These are phyloP conservation scores for Plectus sambesii DNA, from an alignment of 1,140 invertebrate genomes.

Conservation along the genomic window DNA sequence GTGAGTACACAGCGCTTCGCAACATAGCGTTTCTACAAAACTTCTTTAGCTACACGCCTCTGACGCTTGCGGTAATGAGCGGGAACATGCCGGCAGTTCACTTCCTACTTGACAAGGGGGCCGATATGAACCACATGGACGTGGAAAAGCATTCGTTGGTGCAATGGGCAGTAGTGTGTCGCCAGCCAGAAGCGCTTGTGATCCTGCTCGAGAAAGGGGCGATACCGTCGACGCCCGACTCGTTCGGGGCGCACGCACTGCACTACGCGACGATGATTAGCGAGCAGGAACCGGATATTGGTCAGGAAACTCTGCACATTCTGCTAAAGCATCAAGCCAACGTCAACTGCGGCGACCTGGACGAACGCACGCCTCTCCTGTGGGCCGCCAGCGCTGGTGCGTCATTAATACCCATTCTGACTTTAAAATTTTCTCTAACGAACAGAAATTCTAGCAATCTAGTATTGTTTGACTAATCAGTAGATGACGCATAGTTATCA, in stretches of 20 bases:
- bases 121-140: conserved; percentile 74
- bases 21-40: too few species aligned
- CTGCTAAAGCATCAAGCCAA: conserved; percentile 65
- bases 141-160: conserved; percentile 87
- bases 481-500: too few species aligned
- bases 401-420: conserved; percentile 2
- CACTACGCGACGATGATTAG: conserved; percentile 96
- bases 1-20: too few species aligned
- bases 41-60: conserved; percentile 26
- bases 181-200: conserved; percentile 60
- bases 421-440: background rate
- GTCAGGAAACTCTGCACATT: conserved; percentile 68
- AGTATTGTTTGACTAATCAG: too few species aligned
- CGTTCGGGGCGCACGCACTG: conserved; percentile 69
- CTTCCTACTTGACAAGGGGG: conserved; percentile 49
- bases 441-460: background rate
- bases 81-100: conserved; percentile 46
- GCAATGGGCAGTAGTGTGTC: conserved; percentile 67
- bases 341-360: conserved; percentile 72
- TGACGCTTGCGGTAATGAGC: conserved; percentile 46
- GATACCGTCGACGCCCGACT: conserved; percentile 67
- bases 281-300: conserved; percentile 49
- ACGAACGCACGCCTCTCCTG: conserved; percentile 77
- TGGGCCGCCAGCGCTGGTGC: conserved; percentile 89
- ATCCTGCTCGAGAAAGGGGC: conserved; percentile 70